Conservation (phyloP, 2,113 vertebrate species). For the Petrocephalus microphthalmus region DNA sequence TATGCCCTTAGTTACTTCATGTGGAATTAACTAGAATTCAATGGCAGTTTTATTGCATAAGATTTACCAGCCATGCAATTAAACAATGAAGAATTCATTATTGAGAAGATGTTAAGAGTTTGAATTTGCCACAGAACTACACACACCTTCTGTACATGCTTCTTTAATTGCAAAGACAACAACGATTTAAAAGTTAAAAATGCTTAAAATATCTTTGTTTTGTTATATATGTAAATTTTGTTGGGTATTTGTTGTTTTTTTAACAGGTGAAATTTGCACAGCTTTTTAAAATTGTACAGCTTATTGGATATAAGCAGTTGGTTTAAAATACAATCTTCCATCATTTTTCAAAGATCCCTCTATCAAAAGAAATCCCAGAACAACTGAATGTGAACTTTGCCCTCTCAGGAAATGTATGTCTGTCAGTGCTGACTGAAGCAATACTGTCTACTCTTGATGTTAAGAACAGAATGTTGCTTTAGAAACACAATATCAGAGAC, state of each 20-base stretch:
- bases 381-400: neutral
- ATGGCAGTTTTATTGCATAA: slow-evolving; percentile 44
- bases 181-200: neutral
- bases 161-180: neutral
- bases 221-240: neutral
- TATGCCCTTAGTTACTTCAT: slow-evolving; percentile 47
- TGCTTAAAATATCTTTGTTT: neutral
- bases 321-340: neutral
- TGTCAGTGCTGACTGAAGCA: neutral
- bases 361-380: neutral
- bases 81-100: slow-evolving; percentile 50
- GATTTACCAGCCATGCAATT: slow-evolving; percentile 45
- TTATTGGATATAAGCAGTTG: neutral
- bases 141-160: neutral
- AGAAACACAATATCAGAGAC: neutral
- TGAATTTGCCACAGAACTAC: slow-evolving; percentile 14
- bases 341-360: neutral
- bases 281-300: neutral
- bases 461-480: neutral
- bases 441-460: neutral
- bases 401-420: neutral
- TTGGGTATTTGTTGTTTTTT: neutral
- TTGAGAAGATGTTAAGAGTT: slow-evolving; percentile 30
- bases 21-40: slow-evolving; percentile 58
- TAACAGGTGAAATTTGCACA: neutral